A percentile compares a stretch with the other conserved stretches of the same genome.
phyloP scores from a whole-genome alignment of 2,888 invertebrate species.

The Beris chalybata region DNA sequence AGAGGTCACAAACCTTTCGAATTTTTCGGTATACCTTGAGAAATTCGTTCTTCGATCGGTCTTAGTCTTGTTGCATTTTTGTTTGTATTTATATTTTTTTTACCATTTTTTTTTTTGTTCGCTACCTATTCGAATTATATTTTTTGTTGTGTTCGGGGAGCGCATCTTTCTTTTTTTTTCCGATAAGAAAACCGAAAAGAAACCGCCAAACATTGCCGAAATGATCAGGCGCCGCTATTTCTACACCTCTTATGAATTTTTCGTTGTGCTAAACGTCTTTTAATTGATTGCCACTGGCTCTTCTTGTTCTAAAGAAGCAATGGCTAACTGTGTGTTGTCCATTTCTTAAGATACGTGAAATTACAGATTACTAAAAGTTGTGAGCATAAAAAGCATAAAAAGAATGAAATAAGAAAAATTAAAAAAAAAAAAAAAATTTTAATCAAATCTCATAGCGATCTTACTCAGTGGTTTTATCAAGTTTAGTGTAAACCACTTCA shows the following conservation, averaged over 20 bases:
- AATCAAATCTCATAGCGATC: slow-evolving; percentile 18
- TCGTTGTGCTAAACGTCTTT: too few species aligned
- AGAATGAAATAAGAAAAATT: slow-evolving; percentile 10
- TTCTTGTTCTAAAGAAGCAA: background rate
- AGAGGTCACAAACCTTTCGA: slow-evolving; percentile 49
- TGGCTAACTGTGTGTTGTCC: slow-evolving; percentile 17
- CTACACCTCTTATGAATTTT: too few species aligned
- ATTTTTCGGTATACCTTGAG: slow-evolving; percentile 27
- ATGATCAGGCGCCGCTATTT: too few species aligned
- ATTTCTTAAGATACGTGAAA: slow-evolving; percentile 8
- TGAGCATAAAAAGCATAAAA: background rate
- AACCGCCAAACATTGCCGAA: too few species aligned
- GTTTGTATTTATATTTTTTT: slow-evolving; percentile 4
- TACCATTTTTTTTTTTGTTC: slow-evolving; percentile 22
- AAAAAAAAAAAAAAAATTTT: background rate
- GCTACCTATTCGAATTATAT: slow-evolving; percentile 16
- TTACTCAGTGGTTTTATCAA: background rate
- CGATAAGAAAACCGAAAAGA: too few species aligned
- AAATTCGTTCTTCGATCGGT: slow-evolving; percentile 22
- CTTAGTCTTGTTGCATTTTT: slow-evolving; percentile 6
- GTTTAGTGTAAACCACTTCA: slow-evolving; percentile 15
- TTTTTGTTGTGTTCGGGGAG: too few species aligned
- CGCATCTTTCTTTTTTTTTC: too few species aligned
- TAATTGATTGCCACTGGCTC: too few species aligned
- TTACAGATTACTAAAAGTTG: background rate